These are phyloP conservation scores for Sebastolobus altivelis DNA, from an alignment of 2,797 vertebrate species.

Conservation along the genomic window DNA sequence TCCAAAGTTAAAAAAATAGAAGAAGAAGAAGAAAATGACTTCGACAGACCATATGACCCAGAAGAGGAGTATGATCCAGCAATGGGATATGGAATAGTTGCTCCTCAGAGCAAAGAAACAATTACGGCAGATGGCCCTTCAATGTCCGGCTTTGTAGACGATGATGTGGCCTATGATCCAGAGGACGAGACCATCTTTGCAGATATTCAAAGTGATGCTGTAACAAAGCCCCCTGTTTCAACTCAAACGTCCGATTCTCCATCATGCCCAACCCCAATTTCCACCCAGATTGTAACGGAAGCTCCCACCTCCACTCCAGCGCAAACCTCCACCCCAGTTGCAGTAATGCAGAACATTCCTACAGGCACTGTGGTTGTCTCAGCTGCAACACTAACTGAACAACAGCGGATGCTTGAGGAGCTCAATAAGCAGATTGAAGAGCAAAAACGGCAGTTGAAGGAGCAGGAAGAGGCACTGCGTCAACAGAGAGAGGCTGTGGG, in stretches of 20 bases:
- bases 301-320: conserved; percentile 17
- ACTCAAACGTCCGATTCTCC: conserved; percentile 42
- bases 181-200: conserved; percentile 96
- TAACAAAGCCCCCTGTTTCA: conserved; percentile 57
- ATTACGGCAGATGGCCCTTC: conserved; percentile 58
- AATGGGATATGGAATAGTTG: conserved; percentile 76
- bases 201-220: conserved; percentile 88
- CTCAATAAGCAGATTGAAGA: conserved; percentile 98
- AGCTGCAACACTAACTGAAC: conserved; percentile 90
- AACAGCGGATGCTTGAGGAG: conserved; percentile 97
- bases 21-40: conserved; percentile 85
- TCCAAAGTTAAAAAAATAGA: conserved; percentile 83
- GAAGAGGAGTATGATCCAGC: conserved; percentile 95
- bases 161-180: conserved; percentile 95
- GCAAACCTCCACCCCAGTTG: conserved; percentile 38
- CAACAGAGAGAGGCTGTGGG: conserved; percentile 96
- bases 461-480: conserved; percentile 94
- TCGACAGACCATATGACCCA: conserved; percentile 95
- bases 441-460: conserved; percentile 94
- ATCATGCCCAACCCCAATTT: conserved; percentile 32
- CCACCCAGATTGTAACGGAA: conserved; percentile 28
- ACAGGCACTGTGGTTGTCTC: conserved; percentile 72
- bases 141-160: conserved; percentile 77
- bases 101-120: conserved; percentile 61
- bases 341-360: conserved; percentile 53